phyloP scores from a whole-genome alignment of 35 echinoderm and acorn worm genomes.

The Apostichopus parvimensis region DNA sequence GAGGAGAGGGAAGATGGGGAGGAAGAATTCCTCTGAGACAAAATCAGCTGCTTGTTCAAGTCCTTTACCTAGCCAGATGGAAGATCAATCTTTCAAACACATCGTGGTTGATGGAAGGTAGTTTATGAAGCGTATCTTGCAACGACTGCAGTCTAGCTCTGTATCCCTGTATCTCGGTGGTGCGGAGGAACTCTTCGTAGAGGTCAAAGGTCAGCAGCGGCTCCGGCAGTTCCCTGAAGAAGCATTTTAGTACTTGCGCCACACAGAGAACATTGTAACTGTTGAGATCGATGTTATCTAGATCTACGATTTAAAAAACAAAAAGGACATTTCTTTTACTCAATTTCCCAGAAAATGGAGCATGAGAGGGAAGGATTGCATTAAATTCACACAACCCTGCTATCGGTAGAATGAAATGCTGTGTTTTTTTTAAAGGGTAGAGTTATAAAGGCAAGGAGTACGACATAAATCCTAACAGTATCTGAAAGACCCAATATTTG shows the following conservation, averaged over 20 bases:
- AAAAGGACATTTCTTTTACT: not conserved
- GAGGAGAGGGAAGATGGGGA: too few species aligned
- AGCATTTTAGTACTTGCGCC: slow-evolving; percentile 91
- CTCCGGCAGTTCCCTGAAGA: slow-evolving; percentile 96
- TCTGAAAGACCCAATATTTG: too few species aligned
- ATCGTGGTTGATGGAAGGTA: slow-evolving; percentile 81
- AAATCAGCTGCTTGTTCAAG: too few species aligned
- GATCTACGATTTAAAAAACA: slow-evolving; percentile 54
- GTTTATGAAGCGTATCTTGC: slow-evolving; percentile 83
- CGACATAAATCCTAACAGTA: too few species aligned
- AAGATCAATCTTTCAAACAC: slow-evolving; percentile 92
- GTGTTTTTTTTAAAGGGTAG: too few species aligned
- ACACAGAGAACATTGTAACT: slow-evolving; percentile 84
- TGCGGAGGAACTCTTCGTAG: slow-evolving; percentile 91
- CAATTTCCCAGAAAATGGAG: not conserved
- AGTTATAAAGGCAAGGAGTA: too few species aligned
- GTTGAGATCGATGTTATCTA: slow-evolving; percentile 79
- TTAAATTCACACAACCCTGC: too few species aligned
- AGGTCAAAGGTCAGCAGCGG: slow-evolving; percentile 95
- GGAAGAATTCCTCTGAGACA: too few species aligned
- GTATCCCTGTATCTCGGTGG: slow-evolving; percentile 75
- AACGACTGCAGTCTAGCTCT: slow-evolving; percentile 64
- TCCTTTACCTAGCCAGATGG: slow-evolving; percentile 88
- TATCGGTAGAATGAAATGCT: too few species aligned
- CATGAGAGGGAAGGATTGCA: too few species aligned